Percentiles rank a stretch among this genome's conserved stretches.
phyloP scores from a whole-genome alignment of 64 coral and sea anemone species.

The Exaiptasia diaphana region DNA sequence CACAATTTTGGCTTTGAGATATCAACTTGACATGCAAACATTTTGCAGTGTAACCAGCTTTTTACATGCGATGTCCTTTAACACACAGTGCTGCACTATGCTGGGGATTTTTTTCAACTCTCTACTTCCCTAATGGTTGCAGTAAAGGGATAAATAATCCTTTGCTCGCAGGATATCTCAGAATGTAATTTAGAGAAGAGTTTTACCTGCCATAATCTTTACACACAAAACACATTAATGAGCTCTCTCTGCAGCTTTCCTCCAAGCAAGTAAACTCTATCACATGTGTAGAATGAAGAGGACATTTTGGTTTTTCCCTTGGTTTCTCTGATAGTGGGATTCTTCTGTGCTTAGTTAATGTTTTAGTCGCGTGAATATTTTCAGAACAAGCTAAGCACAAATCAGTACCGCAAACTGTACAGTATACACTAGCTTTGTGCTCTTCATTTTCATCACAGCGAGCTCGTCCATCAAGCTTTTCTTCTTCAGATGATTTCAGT shows the following conservation, averaged over 20 bases:
- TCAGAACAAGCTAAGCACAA: slow-evolving; percentile 75
- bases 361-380: slow-evolving; percentile 88
- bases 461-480: slow-evolving; percentile 57
- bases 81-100: too few relatives aligned
- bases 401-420: slow-evolving; percentile 82
- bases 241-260: slow-evolving; percentile 76
- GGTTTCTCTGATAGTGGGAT: slow-evolving; percentile 94
- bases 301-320: slow-evolving; percentile 84
- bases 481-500: slow-evolving; percentile 38
- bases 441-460: slow-evolving; percentile 98
- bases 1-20: too few relatives aligned
- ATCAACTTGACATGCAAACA: too few relatives aligned
- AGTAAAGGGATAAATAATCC: too few relatives aligned
- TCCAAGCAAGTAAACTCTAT: slow-evolving; percentile 97
- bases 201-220: slow-evolving; percentile 89
- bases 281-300: slow-evolving; percentile 78
- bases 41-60: too few relatives aligned
- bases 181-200: too few relatives aligned
- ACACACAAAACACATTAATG: slow-evolving; percentile 95
- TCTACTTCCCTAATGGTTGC: too few relatives aligned
- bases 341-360: slow-evolving; percentile 80
- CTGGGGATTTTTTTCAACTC: too few relatives aligned
- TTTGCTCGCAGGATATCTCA: too few relatives aligned
- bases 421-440: slow-evolving; percentile 70
- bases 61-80: too few relatives aligned